Base-by-base conservation (phyloP, 1,140 invertebrate genomes). In the Archegozetes longisetosus region DNA sequence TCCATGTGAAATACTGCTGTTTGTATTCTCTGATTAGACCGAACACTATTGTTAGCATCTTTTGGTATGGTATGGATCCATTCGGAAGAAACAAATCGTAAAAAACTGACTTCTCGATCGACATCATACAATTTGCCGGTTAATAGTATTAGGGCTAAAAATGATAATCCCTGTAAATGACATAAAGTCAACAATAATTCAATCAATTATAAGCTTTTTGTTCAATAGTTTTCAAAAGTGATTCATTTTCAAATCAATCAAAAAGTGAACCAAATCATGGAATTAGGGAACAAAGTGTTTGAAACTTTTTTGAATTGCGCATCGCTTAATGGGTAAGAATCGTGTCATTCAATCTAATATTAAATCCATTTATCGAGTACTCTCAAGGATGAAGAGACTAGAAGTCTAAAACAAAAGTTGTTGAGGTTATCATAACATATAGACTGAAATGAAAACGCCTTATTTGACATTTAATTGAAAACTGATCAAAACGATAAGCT, bases 91-190 rank as follows among this genome's bases (percentile, higher is more conserved):
- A 67, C 55, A 3, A 53, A 58, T 28, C 62, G 61, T 22, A 67
- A 61, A 60, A 62, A 67, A 22, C 54, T 57, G n/a, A 66, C 60
- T 64, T 67, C 65, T 23, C 63, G 61, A 55, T 66, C 62, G 13
- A 66, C 59, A n/a, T 66, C 65, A 51, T 67, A 62, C 23, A 66
- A 58, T 25, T 64, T 64, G 14, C 57, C 58, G 1, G 61, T 59
- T 13, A 67, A 50, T 3, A 67, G 61, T 23, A 67, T 65, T 26
- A 67, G 23, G 20, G 63, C 66, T 48, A 67, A 55, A 61, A 67
- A 67, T 0, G 66, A 67, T 48, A 67, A 26, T n/a, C 61, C 65
- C 65, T 67, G 26, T 2, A 51, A 24, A 22, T 23, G 12, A 56
- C 12, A 40, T n/a, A 56, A 3, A 56, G 13, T n/a, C 46, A 56